Conservation (phyloP, 2,113 vertebrate genomes). For the Psammodynastes pulverulentus region DNA sequence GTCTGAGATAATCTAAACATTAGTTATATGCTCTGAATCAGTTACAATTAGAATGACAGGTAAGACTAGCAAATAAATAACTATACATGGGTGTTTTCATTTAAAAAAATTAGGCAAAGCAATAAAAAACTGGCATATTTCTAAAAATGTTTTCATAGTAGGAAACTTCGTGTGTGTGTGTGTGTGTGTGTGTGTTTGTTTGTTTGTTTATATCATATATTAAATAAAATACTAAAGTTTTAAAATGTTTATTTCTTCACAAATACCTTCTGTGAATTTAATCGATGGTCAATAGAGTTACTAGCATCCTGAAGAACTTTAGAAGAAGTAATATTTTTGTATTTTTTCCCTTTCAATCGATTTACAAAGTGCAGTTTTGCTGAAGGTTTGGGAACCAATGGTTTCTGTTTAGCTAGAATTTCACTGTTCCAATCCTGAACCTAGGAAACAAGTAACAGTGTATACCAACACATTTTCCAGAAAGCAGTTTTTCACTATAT, state of each 20-base stretch:
- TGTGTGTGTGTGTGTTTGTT: too few relatives aligned
- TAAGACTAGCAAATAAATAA: background rate
- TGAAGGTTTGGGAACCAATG: constrained; percentile 80
- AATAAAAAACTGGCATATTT: background rate
- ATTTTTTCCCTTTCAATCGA: constrained; percentile 89
- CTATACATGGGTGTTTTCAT: background rate
- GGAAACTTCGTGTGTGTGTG: background rate
- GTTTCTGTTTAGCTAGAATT: constrained; percentile 87
- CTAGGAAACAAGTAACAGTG: constrained; percentile 65
- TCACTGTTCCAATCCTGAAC: constrained; percentile 91
- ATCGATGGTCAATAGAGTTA: constrained; percentile 80
- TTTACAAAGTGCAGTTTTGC: constrained; percentile 94
- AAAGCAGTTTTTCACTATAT: background rate
- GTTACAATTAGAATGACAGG: background rate
- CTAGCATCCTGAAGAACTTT: constrained; percentile 92
- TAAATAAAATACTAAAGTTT: background rate
- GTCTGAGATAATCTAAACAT: background rate
- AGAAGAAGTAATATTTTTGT: constrained; percentile 75
- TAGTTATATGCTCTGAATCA: background rate
- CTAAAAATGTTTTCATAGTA: background rate
- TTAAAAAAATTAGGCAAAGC: background rate
- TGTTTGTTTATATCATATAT: background rate
- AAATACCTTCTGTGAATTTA: constrained; percentile 79
- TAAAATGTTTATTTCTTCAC: constrained; percentile 13
- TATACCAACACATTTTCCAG: background rate